Conservation (phyloP, 2,888 invertebrate species). For the Perizoma affinitatum region DNA sequence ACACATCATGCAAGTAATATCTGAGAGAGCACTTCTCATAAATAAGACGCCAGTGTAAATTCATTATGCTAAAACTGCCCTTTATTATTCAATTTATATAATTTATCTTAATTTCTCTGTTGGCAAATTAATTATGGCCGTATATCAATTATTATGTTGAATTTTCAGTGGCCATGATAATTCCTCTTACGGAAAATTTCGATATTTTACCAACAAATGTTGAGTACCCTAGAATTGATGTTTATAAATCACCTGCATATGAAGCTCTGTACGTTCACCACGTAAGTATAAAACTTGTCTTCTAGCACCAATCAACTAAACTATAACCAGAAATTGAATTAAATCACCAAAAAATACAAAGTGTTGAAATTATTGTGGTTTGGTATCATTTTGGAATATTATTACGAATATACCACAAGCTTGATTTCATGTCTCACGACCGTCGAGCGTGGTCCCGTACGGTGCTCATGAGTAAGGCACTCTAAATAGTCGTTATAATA, state of each 20-base stretch:
- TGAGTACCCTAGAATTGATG: conserved; percentile 73
- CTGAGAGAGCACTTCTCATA: neutral
- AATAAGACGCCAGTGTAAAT: conserved; percentile 2
- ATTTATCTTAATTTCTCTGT: conserved; percentile 25
- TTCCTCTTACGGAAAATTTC: conserved; percentile 76
- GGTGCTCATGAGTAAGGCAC: too few species aligned
- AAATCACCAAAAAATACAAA: too few species aligned
- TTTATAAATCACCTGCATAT: conserved; percentile 68
- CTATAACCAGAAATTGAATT: neutral
- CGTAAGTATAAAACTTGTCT: conserved; percentile 52
- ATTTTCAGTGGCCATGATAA: conserved; percentile 71
- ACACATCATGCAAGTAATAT: neutral
- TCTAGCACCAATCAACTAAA: neutral
- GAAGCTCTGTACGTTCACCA: conserved; percentile 70
- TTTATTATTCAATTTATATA: conserved; percentile 19
- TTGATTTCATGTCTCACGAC: too few species aligned
- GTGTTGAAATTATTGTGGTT: neutral
- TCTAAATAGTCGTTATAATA: too few species aligned
- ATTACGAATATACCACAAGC: too few species aligned
- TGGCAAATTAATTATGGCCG: conserved; percentile 18
- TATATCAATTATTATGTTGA: conserved; percentile 21
- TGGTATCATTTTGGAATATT: too few species aligned
- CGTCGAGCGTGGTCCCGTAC: too few species aligned
- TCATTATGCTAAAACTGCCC: conserved; percentile 8
- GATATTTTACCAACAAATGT: conserved; percentile 78